Evolutionary conservation across 2,797 vertebrate species (phyloP).

Genomic region (Microctenopoma stevenorrisi): DNA sequence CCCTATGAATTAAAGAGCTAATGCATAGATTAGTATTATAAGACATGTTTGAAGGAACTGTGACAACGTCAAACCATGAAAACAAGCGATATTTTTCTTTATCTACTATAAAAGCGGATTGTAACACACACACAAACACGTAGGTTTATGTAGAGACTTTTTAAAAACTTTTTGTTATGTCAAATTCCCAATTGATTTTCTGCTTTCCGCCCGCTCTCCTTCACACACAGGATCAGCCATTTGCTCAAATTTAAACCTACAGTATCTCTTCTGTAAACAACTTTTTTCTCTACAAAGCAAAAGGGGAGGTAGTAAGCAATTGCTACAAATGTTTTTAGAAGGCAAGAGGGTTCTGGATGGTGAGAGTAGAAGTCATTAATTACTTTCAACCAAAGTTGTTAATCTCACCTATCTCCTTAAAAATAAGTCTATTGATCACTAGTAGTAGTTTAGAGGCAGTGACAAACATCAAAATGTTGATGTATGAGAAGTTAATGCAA

Average conservation of each 20-base stretch:
- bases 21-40: conserved; percentile 40
- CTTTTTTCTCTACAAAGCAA: neutral
- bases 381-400: too few species aligned
- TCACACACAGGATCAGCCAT: neutral
- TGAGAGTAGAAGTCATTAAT: neutral
- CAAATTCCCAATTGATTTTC: neutral
- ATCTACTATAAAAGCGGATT: conserved; percentile 32
- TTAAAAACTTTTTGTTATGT: neutral
- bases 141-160: neutral
- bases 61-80: conserved; percentile 2
- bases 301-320: neutral
- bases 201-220: neutral
- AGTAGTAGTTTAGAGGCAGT: neutral
- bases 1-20: conserved; percentile 37
- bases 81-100: too few species aligned
- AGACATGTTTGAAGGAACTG: conserved; percentile 22
- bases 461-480: neutral
- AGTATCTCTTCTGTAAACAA: too few species aligned
- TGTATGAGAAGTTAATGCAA: neutral
- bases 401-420: too few species aligned
- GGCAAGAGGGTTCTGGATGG: neutral
- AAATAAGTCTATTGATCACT: neutral
- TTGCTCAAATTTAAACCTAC: neutral
- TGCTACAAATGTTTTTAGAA: too few species aligned
- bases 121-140: neutral